These are phyloP conservation scores for Physocephala rufipes DNA, from an alignment of 2,888 invertebrate species.

Conservation along the genomic window DNA sequence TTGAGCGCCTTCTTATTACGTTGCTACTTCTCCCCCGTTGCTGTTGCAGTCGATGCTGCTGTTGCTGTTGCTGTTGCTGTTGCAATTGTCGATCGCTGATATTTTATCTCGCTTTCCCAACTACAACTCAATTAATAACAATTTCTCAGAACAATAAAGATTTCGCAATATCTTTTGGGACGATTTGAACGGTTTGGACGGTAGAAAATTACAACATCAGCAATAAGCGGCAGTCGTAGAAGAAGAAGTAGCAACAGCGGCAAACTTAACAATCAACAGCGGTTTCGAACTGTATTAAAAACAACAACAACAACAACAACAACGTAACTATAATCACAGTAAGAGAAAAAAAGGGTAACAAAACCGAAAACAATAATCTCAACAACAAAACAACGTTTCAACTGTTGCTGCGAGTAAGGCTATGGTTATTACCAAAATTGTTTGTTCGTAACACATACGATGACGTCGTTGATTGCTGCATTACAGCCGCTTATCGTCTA, in stretches of 20 bases:
- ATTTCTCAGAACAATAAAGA: constrained; percentile 63
- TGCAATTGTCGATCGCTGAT: constrained; percentile 44
- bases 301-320: constrained; percentile 12
- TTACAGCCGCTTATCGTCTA: constrained; percentile 27
- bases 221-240: background rate
- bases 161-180: constrained; percentile 36
- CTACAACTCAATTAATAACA: constrained; percentile 65
- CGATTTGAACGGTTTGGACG: background rate
- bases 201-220: constrained; percentile 11
- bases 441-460: constrained; percentile 23
- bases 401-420: background rate
- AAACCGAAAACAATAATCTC: background rate
- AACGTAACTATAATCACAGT: no score
- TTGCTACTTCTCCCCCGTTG: background rate
- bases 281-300: background rate
- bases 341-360: background rate
- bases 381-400: background rate
- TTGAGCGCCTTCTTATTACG: background rate
- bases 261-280: background rate
- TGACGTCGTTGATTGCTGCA: background rate
- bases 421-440: constrained; percentile 13
- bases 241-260: background rate
- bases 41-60: background rate
- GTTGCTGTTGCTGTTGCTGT: constrained; percentile 11
- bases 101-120: constrained; percentile 45